Evolutionary conservation across 2,888 invertebrate genomes (phyloP).

Genomic region (Liopterus haemorrhoidalis): DNA sequence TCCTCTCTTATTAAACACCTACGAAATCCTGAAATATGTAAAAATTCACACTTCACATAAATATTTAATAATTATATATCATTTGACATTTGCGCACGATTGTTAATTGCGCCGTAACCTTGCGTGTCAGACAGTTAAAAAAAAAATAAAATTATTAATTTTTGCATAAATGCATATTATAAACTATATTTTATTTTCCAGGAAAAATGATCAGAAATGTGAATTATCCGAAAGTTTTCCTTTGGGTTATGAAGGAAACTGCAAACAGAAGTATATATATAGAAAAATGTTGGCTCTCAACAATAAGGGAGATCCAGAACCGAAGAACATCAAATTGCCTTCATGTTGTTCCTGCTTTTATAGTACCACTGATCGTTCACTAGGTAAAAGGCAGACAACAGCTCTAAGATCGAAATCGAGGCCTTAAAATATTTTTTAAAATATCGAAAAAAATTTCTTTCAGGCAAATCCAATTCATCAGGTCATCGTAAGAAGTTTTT

Average conservation of each 20-base stretch:
- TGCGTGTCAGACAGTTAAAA: background rate
- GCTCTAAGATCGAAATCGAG: too few relatives aligned
- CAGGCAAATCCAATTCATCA: too few relatives aligned
- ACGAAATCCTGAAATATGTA: too few relatives aligned
- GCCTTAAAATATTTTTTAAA: too few relatives aligned
- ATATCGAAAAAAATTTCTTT: too few relatives aligned
- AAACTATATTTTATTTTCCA: conserved; percentile 37
- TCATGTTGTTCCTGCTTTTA: conserved; percentile 66
- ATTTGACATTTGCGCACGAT: background rate
- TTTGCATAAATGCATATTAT: conserved; percentile 11
- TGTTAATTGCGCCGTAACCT: background rate
- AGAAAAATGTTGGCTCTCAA: conserved; percentile 52
- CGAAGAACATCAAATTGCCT: conserved; percentile 58
- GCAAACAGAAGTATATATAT: conserved; percentile 56
- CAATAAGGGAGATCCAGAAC: conserved; percentile 43
- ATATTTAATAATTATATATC: background rate
- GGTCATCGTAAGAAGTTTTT: too few relatives aligned
- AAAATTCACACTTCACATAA: too few relatives aligned
- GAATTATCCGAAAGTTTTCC: conserved; percentile 45
- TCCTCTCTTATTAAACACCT: too few relatives aligned
- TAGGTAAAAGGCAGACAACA: too few relatives aligned
- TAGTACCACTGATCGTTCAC: too few relatives aligned
- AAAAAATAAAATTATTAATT: background rate
- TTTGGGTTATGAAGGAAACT: conserved; percentile 47
- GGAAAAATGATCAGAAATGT: conserved; percentile 47